Conservation (phyloP, 53 echinoderm and acorn worm species). For the Echinarachnius parma region DNA sequence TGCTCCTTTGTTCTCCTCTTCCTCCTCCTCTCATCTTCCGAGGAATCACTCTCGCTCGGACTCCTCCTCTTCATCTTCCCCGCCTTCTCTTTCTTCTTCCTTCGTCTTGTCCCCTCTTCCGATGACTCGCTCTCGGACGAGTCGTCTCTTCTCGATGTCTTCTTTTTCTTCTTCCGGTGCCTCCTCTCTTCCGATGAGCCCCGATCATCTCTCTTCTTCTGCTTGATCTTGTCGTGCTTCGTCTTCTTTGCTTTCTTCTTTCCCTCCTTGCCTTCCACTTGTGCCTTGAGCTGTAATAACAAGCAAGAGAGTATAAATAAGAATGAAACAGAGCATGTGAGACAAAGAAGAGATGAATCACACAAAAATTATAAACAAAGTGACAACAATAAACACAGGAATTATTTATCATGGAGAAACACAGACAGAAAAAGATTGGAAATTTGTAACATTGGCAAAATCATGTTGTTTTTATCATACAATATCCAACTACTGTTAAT, state of each 20-base stretch:
- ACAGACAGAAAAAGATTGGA: too few species aligned
- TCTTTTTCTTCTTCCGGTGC: slow-evolving; percentile 22
- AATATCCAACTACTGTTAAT: too few species aligned
- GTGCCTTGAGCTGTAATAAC: slow-evolving; percentile 61
- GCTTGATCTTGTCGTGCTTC: slow-evolving; percentile 53
- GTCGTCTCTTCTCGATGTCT: slow-evolving; percentile 17
- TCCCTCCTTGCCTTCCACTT: slow-evolving; percentile 58
- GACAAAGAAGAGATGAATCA: too few species aligned
- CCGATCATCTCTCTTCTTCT: slow-evolving; percentile 65
- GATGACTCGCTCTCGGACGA: slow-evolving; percentile 11
- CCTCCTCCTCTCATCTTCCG: slow-evolving; percentile 25
- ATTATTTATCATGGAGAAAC: too few species aligned
- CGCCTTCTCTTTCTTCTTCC: slow-evolving; percentile 7
- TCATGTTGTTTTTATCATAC: too few species aligned
- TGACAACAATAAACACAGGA: too few species aligned
- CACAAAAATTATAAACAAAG: too few species aligned
- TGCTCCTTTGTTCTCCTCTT: slow-evolving; percentile 1
- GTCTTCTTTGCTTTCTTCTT: slow-evolving; percentile 67
- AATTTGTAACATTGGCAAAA: too few species aligned
- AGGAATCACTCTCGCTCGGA: slow-evolving; percentile 7
- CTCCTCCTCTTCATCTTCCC: slow-evolving; percentile 15
- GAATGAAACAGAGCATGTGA: neutral
- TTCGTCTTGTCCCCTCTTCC: slow-evolving; percentile 19
- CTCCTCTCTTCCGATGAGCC: slow-evolving; percentile 7
- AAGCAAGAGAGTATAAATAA: neutral